Evolutionary conservation across 2,797 vertebrate species (phyloP), one percentile per base, ranked within the genome.

Genomic region (Delichon dasypus): DNA sequence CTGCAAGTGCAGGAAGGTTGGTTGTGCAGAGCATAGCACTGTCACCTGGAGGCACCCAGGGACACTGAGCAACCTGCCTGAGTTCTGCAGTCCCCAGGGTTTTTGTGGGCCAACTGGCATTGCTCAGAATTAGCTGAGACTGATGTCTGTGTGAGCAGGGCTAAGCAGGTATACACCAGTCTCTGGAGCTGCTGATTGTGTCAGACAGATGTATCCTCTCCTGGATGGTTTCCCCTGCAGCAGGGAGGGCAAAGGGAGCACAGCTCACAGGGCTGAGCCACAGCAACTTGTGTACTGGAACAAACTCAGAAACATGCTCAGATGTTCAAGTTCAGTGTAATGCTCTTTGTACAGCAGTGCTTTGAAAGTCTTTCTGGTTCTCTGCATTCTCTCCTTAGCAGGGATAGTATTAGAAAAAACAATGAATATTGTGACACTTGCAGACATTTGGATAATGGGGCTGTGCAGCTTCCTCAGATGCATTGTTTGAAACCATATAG

Each of bases 211-310:
- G 13, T 5, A 6, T 64, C 53, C 25, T n/a, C 29, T 53, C 74
- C 45, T 51, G 72, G 50, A 32, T 0, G 0, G 30, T 66, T 82
- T 42, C 50, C 23, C 7, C 51, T 0, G 0, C 53, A 38, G 32
- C 10, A 4, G 40, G 53, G 42, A 83, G 18, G 20, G 19, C 45
- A 62, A 51, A 88, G 29, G 29, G 20, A 79, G 9, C 44, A 42
- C 16, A 55, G 40, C 36, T 38, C 67, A 25, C 2, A 16, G n/a
- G 36, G 30, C 40, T 54, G 51, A 73, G 48, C 36, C 62, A 30
- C 45, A 67, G 53, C 61, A 85, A 34, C 13, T 12, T 55, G 30
- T 36, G 38, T 73, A 60, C 64, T 76, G 75, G 36, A 36, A 60
- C 47, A 81, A 54, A 50, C 29, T 75, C 74, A 81, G 62, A 62